Evolutionary conservation across 2,888 invertebrate genomes (phyloP).

Genomic region (Lasioglossum leucozonium): DNA sequence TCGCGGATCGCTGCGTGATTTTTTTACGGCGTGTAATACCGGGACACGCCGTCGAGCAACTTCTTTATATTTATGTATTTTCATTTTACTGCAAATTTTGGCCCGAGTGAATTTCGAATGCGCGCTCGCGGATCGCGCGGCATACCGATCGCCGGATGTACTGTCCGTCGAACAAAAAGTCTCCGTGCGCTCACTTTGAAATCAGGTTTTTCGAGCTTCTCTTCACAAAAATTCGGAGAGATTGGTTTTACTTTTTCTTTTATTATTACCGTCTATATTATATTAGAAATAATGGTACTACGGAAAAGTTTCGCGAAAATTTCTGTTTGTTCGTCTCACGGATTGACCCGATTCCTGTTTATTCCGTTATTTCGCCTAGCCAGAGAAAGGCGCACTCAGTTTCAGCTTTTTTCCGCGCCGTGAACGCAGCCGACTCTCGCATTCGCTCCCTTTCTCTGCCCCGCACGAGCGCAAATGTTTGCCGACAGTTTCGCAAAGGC

Average conservation of each 20-base stretch:
- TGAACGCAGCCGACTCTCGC: background rate
- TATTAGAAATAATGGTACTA: background rate
- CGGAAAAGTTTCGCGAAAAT: background rate
- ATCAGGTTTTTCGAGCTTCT: too few relatives aligned
- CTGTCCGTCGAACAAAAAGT: background rate
- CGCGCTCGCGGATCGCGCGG: background rate
- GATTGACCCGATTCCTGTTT: conserved; percentile 20
- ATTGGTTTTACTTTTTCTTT: too few relatives aligned
- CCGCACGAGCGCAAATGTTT: conserved; percentile 16
- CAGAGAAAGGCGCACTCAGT: background rate
- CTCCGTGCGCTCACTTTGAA: background rate
- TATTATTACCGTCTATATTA: too few relatives aligned
- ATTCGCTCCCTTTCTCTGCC: background rate
- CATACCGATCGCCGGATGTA: background rate
- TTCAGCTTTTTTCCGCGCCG: background rate
- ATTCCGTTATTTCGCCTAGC: conserved; percentile 21
- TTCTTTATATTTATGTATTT: conserved; percentile 8
- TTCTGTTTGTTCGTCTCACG: conserved; percentile 5
- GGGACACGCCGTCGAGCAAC: background rate
- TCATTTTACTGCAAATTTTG: conserved; percentile 1
- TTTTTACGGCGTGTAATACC: background rate
- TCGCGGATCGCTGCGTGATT: background rate
- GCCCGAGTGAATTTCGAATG: conserved; percentile 1
- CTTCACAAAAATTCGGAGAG: too few relatives aligned
- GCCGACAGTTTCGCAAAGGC: background rate